These are phyloP conservation scores for Coelogynopora nodosa DNA, from an alignment of 2,888 invertebrate genomes.

Conservation along the genomic window DNA sequence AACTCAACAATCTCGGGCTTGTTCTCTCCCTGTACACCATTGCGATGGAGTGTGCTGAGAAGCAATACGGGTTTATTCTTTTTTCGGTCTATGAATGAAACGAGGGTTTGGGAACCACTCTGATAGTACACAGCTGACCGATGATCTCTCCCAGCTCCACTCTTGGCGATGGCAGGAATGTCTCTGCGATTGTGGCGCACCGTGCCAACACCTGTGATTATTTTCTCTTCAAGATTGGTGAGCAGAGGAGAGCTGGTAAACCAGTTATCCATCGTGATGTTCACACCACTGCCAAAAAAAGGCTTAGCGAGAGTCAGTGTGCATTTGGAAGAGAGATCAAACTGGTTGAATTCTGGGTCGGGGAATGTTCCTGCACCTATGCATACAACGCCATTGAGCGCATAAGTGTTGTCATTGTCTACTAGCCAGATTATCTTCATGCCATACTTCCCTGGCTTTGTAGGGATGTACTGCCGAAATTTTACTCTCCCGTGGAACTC, in stretches of 20 bases:
- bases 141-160: neutral
- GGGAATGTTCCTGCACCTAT: neutral
- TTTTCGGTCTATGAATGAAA: neutral
- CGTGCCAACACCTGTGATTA: neutral
- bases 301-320: neutral
- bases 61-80: neutral
- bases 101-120: neutral
- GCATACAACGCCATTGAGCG: neutral
- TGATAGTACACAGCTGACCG: neutral
- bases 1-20: neutral
- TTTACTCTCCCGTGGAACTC: neutral
- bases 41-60: neutral
- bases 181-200: neutral
- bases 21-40: neutral
- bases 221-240: neutral
- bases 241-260: neutral
- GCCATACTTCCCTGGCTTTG: neutral
- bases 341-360: neutral
- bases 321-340: neutral
- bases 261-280: constrained; percentile 17
- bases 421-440: neutral
- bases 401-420: neutral
- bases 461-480: neutral
- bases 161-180: neutral
- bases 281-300: neutral